Percentiles rank a stretch among this genome's conserved stretches.
Evolutionary conservation across 1,140 invertebrate species (phyloP).

Genomic region (Yoshiicerus persimilis): DNA sequence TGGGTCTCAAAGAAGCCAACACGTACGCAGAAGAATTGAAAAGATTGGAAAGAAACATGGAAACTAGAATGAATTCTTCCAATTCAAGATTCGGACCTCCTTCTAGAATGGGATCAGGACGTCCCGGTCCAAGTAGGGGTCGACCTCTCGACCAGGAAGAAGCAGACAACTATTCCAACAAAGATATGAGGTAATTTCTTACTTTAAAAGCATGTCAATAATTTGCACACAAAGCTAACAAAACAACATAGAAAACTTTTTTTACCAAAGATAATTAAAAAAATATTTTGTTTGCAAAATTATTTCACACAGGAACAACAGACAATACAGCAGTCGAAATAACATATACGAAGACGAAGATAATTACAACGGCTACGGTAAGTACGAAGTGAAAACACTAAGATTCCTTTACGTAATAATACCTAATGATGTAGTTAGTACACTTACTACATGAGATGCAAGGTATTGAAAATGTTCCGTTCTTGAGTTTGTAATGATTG

Average conservation of each 20-base stretch:
- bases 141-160: neutral
- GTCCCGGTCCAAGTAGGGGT: constrained; percentile 1
- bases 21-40: constrained; percentile 78
- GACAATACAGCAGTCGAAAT: neutral
- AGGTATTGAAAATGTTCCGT: neutral
- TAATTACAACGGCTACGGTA: neutral
- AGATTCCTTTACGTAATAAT: neutral
- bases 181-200: neutral
- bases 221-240: too few species aligned
- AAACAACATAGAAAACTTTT: neutral
- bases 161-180: neutral
- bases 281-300: neutral
- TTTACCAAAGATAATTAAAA: neutral
- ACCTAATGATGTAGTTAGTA: neutral
- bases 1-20: constrained; percentile 77
- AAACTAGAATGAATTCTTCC: constrained; percentile 54
- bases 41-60: constrained; percentile 77
- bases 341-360: neutral
- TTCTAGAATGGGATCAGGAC: constrained; percentile 11
- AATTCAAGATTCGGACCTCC: neutral
- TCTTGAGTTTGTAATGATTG: neutral
- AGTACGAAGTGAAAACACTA: neutral
- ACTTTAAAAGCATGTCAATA: too few species aligned
- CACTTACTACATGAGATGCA: too few species aligned
- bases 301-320: neutral